phyloP scores from a whole-genome alignment of 2,797 vertebrate genomes.

The Danio albolineatus region DNA sequence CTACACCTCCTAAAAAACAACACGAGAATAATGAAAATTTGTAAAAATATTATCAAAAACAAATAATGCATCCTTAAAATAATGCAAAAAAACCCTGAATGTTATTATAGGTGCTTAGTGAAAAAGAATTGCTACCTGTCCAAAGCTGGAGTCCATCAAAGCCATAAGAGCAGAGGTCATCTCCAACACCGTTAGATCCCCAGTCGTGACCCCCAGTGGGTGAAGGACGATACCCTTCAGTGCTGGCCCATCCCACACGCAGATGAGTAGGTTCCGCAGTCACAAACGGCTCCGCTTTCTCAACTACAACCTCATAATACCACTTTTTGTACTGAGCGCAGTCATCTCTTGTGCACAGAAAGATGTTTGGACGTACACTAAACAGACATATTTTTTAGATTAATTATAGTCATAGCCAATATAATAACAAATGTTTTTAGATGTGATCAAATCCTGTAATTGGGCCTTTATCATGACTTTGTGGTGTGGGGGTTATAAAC shows the following conservation, averaged over 20 bases:
- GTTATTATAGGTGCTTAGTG: neutral
- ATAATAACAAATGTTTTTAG: neutral
- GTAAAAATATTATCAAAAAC: too few species aligned
- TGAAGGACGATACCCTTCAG: slow-evolving; percentile 86
- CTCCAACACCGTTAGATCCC: slow-evolving; percentile 91
- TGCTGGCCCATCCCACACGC: slow-evolving; percentile 92
- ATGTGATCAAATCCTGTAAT: neutral
- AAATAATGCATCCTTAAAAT: neutral
- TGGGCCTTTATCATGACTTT: neutral
- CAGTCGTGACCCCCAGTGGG: slow-evolving; percentile 89
- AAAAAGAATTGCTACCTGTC: slow-evolving; percentile 82
- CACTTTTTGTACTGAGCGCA: slow-evolving; percentile 92
- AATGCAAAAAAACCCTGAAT: neutral
- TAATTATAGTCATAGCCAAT: neutral
- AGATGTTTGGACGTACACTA: slow-evolving; percentile 94
- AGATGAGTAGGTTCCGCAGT: slow-evolving; percentile 92
- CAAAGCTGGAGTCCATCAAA: slow-evolving; percentile 95
- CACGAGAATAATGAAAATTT: neutral
- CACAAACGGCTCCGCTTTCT: slow-evolving; percentile 87
- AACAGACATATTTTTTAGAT: neutral
- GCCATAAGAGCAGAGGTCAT: slow-evolving; percentile 92
- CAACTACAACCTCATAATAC: slow-evolving; percentile 95
- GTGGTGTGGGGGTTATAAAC: neutral
- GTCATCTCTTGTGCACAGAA: slow-evolving; percentile 87
- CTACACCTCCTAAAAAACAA: slow-evolving; percentile 84